A percentile compares a stretch with the other conserved stretches of the same genome.
phyloP scores from a whole-genome alignment of 2,797 vertebrate genomes.

The Sebastes steindachneri region DNA sequence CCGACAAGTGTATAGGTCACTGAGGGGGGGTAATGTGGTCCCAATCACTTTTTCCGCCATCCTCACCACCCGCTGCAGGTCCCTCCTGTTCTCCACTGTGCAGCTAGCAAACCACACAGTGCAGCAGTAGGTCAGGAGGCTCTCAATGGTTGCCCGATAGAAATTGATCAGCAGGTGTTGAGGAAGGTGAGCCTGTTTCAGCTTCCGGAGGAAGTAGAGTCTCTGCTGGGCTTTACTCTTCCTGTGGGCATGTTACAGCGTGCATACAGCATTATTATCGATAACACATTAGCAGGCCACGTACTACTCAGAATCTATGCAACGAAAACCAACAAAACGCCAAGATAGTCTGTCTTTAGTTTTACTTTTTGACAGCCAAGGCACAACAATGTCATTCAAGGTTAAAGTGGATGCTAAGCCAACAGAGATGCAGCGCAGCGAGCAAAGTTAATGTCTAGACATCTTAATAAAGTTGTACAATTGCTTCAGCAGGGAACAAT shows the following conservation, averaged over 20 bases:
- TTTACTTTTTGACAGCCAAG: not conserved
- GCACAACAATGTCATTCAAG: not conserved
- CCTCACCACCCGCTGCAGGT: too few relatives aligned
- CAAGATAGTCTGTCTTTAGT: not conserved
- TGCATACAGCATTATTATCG: not conserved
- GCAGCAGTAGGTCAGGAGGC: too few relatives aligned
- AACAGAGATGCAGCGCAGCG: not conserved
- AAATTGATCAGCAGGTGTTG: too few relatives aligned
- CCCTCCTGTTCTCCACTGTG: too few relatives aligned
- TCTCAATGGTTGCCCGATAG: too few relatives aligned
- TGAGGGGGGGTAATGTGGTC: too few relatives aligned
- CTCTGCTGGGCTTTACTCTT: too few relatives aligned
- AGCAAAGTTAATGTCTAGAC: not conserved
- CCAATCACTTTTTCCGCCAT: too few relatives aligned
- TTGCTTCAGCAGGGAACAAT: not conserved
- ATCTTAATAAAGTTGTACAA: not conserved
- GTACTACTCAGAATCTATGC: not conserved
- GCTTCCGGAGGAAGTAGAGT: too few relatives aligned
- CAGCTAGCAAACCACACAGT: too few relatives aligned
- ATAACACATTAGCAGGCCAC: not conserved
- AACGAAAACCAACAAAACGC: not conserved
- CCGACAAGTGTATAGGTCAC: too few relatives aligned
- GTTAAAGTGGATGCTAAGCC: not conserved
- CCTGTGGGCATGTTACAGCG: not conserved
- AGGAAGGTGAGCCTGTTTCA: too few relatives aligned